Conservation (phyloP, 2,888 invertebrate species). For the Hypsopygia costalis region DNA sequence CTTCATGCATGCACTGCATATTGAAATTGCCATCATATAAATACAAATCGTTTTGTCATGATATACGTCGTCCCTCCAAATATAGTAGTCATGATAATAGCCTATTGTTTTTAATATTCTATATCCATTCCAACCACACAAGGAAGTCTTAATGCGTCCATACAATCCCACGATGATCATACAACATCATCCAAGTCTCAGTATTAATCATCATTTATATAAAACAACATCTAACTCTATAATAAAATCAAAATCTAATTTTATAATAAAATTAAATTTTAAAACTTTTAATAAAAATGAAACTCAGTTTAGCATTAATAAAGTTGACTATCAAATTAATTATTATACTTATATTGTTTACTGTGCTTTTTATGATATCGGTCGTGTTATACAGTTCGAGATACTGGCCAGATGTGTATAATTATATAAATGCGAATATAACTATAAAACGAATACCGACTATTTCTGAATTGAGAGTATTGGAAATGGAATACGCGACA, state of each 20-base stretch:
- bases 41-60: too few relatives aligned
- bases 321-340: slow-evolving; percentile 50
- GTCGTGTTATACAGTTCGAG: slow-evolving; percentile 51
- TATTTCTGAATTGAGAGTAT: slow-evolving; percentile 50
- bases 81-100: too few relatives aligned
- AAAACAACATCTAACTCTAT: too few relatives aligned
- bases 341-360: slow-evolving; percentile 50
- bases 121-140: too few relatives aligned
- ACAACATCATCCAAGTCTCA: too few relatives aligned
- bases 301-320: slow-evolving; percentile 38
- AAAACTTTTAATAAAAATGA: slow-evolving; percentile 33
- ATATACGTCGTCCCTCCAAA: too few relatives aligned
- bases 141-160: too few relatives aligned
- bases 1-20: too few relatives aligned
- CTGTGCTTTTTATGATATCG: slow-evolving; percentile 52
- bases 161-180: too few relatives aligned
- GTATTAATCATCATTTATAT: too few relatives aligned
- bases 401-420: slow-evolving; percentile 67
- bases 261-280: not conserved
- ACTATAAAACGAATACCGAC: slow-evolving; percentile 65
- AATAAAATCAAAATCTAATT: not conserved
- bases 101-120: too few relatives aligned
- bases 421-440: slow-evolving; percentile 62
- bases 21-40: too few relatives aligned
- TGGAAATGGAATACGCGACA: slow-evolving; percentile 40